Conservation (phyloP, 2,888 invertebrate genomes). For the Pasiphila rectangulata region DNA sequence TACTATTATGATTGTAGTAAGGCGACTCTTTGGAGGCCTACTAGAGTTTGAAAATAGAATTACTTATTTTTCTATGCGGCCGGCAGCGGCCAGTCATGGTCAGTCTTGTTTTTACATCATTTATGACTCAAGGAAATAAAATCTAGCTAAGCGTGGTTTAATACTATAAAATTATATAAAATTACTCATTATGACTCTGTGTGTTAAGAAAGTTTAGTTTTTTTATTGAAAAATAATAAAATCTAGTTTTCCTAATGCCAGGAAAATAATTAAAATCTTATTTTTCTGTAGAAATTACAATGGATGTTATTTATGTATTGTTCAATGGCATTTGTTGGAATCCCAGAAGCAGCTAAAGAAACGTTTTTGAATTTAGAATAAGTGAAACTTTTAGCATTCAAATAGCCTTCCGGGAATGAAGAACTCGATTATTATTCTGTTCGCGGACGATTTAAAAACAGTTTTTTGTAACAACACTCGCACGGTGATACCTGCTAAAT, state of each 20-base stretch:
- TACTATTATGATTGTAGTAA: constrained; percentile 6
- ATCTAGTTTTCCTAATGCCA: too few species aligned
- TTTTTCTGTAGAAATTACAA: too few species aligned
- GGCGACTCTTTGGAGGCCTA: background rate
- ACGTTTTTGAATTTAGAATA: constrained; percentile 8
- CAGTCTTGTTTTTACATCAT: background rate
- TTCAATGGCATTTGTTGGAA: background rate
- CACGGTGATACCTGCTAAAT: constrained; percentile 19
- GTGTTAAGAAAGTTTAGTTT: too few species aligned
- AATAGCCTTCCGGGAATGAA: constrained; percentile 21
- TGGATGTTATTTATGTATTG: too few species aligned
- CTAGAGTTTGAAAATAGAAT: constrained; percentile 1
- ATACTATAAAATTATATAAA: too few species aligned
- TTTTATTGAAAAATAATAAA: too few species aligned
- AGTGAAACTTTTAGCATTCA: constrained; percentile 18
- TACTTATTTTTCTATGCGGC: background rate
- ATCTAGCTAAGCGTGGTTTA: too few species aligned
- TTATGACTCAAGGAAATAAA: too few species aligned
- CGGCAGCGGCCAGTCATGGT: too few species aligned
- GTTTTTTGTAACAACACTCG: constrained; percentile 25
- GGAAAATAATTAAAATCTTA: too few species aligned
- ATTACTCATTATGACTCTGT: too few species aligned
- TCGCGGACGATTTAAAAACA: constrained; percentile 20
- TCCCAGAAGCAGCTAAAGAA: background rate
- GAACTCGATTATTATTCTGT: constrained; percentile 14